Evolutionary conservation across 2,113 vertebrate species (phyloP).

Genomic region (cat (Felis catus)): DNA sequence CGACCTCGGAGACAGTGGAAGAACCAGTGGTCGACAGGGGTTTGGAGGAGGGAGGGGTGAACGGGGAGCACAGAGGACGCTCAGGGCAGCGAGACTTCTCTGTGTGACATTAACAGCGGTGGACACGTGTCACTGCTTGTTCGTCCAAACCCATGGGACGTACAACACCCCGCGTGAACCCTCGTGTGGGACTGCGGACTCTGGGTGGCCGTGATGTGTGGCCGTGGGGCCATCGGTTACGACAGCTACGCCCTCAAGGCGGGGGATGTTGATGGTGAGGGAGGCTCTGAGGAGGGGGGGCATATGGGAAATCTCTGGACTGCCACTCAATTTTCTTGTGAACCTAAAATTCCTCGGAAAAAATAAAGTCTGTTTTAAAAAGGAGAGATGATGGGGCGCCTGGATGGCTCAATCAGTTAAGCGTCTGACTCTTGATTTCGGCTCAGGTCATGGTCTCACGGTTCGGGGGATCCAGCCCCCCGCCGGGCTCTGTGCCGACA

Average conservation of each 20-base stretch:
- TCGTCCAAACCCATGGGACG: accelerated
- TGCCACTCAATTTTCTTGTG: not conserved
- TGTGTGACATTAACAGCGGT: accelerated
- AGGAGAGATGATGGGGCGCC: not conserved
- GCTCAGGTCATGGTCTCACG: too few species aligned
- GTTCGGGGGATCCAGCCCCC: too few species aligned
- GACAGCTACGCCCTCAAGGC: accelerated
- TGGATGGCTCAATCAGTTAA: too few species aligned
- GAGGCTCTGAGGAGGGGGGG: not conserved
- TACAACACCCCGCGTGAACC: accelerated
- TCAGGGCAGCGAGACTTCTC: accelerated
- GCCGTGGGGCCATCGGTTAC: accelerated
- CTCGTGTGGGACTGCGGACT: accelerated
- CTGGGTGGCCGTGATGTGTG: accelerated
- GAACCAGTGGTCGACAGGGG: not conserved
- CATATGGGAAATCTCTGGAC: accelerated
- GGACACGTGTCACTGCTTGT: accelerated
- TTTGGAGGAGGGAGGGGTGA: not conserved
- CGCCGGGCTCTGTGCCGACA: too few species aligned
- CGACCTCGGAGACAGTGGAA: accelerated
- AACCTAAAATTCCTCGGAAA: not conserved
- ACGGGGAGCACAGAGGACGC: accelerated
- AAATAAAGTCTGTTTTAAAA: not conserved
- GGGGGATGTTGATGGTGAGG: accelerated
- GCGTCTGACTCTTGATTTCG: too few species aligned